Evolutionary conservation across 2,888 invertebrate genomes (phyloP), one percentile per base, ranked within the genome.

Genomic region (Melanostoma mellinum): DNA sequence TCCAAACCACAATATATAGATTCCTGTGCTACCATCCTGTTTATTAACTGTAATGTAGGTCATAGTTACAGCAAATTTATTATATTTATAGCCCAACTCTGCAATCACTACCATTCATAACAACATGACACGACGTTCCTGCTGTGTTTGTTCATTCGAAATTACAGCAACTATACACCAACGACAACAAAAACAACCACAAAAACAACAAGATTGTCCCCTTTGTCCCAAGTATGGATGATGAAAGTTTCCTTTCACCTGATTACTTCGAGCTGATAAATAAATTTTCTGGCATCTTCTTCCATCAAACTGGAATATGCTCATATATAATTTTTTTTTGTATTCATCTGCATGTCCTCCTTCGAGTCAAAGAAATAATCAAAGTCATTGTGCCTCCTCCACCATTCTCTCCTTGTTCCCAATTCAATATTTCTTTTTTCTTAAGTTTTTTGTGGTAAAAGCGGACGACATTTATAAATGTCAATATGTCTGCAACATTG

Each of bases 231-330:
- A 5, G 40, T 56, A 40, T 56, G 38, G 9, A 5, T 8, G 32
- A 58, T 58, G 56, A 56, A 69, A 69, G 68, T 56, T 56, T 56
- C 46, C 48, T 56, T 69, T 69, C 68, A 56, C 56, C 48, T 48
- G 38, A 56, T 48, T 56, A 48, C 46, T 69, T 20, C 68, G 32
- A 48, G 48, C 5, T 38, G 10, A 56, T 10, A 36, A 36, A 20
- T 20, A 36, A 3, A 52, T 67, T 33, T 30, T 30, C 52, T 38
- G 58, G 60, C 52, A 71, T 71, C 42, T 42, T 42, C 20, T n/a
- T 58, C 9, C 0, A 44, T 56, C 36, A 38, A 68, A 46, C 55
- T 68, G 9, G 52, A 40, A 52, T 71, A 71, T 52, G 9, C 6
- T 10, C n/a, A 52, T 72, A 10, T 44, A 9, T 3, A n/a, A n/a